These are phyloP conservation scores for Brachystomella parvula DNA, from an alignment of 1,140 invertebrate species.

Conservation along the genomic window DNA sequence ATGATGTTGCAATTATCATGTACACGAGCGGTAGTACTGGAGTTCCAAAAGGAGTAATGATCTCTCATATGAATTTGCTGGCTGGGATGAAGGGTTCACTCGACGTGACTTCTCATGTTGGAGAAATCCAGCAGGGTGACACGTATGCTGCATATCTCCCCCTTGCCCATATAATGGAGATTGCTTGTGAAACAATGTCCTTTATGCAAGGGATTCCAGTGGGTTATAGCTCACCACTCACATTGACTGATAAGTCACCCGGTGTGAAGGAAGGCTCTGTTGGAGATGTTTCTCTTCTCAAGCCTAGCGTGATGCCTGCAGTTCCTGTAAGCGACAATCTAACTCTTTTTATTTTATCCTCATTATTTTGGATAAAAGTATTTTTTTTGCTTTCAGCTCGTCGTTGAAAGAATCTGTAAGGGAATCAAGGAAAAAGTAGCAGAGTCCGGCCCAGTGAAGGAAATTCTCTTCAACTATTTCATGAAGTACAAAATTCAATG, in stretches of 20 bases:
- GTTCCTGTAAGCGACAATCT: conserved; percentile 63
- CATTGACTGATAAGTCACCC: conserved; percentile 88
- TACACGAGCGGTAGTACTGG: conserved; percentile 93
- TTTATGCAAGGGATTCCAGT: conserved; percentile 60
- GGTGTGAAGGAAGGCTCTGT: conserved; percentile 87
- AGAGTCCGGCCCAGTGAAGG: conserved; percentile 61
- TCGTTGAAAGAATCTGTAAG: conserved; percentile 91
- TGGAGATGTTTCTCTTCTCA: conserved; percentile 81
- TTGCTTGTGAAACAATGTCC: conserved; percentile 51
- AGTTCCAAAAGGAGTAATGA: conserved; percentile 72
- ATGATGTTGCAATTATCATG: conserved; percentile 90
- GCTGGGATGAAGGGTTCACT: conserved; percentile 58
- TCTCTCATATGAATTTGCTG: conserved; percentile 87
- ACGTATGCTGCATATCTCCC: conserved; percentile 91
- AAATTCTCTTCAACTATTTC: conserved; percentile 79
- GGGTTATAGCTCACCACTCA: conserved; percentile 91
- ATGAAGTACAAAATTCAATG: conserved; percentile 83
- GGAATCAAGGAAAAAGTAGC: conserved; percentile 85
- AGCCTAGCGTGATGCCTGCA: conserved; percentile 86
- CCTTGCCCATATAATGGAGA: conserved; percentile 93
- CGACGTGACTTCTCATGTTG: not conserved
- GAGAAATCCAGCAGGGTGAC: conserved; percentile 49
- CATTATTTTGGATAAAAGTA: not conserved
- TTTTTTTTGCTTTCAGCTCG: conserved; percentile 54
- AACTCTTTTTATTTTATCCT: not conserved